Evolutionary conservation across 2,113 vertebrate species (phyloP).

Genomic region (Antennarius striatus): DNA sequence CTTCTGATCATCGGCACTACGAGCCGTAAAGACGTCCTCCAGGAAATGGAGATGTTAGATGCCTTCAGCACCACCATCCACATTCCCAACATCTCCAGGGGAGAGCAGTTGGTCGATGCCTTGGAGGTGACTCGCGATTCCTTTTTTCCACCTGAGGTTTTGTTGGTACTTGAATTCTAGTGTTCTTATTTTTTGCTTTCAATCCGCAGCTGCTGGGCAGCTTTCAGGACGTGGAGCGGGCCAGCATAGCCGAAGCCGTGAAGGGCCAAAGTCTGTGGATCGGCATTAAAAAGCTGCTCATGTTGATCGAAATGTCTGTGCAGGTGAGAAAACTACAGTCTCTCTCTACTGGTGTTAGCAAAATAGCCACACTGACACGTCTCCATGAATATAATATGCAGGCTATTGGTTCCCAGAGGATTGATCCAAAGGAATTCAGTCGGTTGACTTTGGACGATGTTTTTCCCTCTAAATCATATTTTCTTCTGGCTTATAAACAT

Average conservation of each 20-base stretch:
- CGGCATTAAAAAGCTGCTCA: constrained; percentile 96
- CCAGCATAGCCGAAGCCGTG: constrained; percentile 85
- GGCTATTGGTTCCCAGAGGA: too few species aligned
- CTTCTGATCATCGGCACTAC: constrained; percentile 96
- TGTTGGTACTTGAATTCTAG: too few species aligned
- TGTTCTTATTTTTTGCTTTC: not conserved
- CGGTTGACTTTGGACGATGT: too few species aligned
- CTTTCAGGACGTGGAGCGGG: constrained; percentile 90
- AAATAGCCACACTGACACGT: not conserved
- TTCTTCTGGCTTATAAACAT: not conserved
- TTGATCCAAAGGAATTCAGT: too few species aligned
- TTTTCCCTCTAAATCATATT: too few species aligned
- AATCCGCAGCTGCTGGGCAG: constrained; percentile 87
- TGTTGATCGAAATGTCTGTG: constrained; percentile 96
- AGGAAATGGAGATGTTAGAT: constrained; percentile 97
- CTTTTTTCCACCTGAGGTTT: too few species aligned
- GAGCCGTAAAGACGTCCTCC: constrained; percentile 93
- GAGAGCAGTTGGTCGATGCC: constrained; percentile 89
- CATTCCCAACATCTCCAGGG: constrained; percentile 89
- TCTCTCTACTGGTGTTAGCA: not conserved
- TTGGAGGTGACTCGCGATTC: constrained; percentile 78
- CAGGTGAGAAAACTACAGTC: constrained; percentile 80
- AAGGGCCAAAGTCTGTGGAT: constrained; percentile 86
- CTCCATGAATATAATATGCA: too few species aligned
- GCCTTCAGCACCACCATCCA: constrained; percentile 97